Base-by-base conservation (phyloP, 2,888 invertebrate species). In the Synanthedon andrenaeformis region DNA sequence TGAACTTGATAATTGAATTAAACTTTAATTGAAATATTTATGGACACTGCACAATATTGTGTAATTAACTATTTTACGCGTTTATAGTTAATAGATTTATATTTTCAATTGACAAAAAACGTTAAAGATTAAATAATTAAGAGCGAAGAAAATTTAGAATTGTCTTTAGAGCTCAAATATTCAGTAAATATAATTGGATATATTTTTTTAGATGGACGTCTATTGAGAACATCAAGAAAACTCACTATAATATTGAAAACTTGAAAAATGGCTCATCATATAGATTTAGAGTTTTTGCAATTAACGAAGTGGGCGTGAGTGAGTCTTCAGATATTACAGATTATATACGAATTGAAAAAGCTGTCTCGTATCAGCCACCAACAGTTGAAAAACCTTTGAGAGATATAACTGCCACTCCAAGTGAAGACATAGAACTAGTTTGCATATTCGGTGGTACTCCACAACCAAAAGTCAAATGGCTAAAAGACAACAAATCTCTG, bases 361-460 rank as follows among this genome's bases (percentile, higher is more conserved):
- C 88, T 49, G 82, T 82, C 52, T 80, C 84, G 54, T 81, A 86
- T 53, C 90, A 91, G 69, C 82, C 92, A 5, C 93, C 94, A 14
- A 88, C 88, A 17, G 89, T 94, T 51, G 89, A 92, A 62, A 92
- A 93, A 69, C 89, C 91, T 51, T 84, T 95, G 50, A 91, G 90
- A 68, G 92, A 94, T 68, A 74, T 91, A 14, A 82, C 90, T 6
- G 89, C 90, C 48, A 91, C 90, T 52, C 89, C 92, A 50, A 89
- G 90, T 55, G 90, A 92, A 66, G 89, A 91, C 54, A 81, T 94
- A n/a, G 91, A 92, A 54, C 76, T 96, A 12, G 89, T 90, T 4
- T 94, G 94, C 71, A 91, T 93, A 61, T 92, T 95, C 63, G 91
- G 92, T 56, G 96, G 95, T 48, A 80, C 90, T 59, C 95, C 96